Evolutionary conservation across 2,113 vertebrate genomes (phyloP).

Genomic region (Rhizomys pruinosus): DNA sequence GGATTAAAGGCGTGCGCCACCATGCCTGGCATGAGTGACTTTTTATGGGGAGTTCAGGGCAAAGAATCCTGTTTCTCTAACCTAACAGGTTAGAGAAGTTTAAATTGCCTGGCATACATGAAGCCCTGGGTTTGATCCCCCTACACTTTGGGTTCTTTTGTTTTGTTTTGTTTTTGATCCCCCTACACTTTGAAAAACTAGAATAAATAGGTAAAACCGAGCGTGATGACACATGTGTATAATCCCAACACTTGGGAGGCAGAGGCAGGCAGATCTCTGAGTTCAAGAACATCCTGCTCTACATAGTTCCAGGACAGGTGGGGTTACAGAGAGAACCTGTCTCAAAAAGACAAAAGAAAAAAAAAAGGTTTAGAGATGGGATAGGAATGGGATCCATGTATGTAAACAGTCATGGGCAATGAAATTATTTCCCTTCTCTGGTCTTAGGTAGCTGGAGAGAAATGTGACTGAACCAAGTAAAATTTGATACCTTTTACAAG

Average conservation of each 20-base stretch:
- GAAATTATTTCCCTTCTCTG: background rate
- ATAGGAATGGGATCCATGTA: background rate
- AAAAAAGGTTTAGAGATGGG: background rate
- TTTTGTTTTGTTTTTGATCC: no score
- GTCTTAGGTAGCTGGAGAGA: conserved; percentile 41
- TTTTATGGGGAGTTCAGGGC: conserved; percentile 11
- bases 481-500: conserved; percentile 26
- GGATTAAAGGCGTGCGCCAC: no score
- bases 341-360: background rate
- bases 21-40: no score
- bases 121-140: background rate
- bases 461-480: conserved; percentile 14
- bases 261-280: no score
- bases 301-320: no score
- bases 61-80: conserved; percentile 37
- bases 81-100: background rate
- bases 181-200: background rate
- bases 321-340: no score
- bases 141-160: background rate
- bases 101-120: background rate
- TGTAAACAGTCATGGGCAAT: conserved; percentile 25
- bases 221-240: no score
- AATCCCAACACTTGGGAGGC: no score
- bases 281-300: no score
- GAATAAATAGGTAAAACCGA: no score